Conservation (phyloP, 2,797 vertebrate species). For the Peromyscus aztecus region DNA sequence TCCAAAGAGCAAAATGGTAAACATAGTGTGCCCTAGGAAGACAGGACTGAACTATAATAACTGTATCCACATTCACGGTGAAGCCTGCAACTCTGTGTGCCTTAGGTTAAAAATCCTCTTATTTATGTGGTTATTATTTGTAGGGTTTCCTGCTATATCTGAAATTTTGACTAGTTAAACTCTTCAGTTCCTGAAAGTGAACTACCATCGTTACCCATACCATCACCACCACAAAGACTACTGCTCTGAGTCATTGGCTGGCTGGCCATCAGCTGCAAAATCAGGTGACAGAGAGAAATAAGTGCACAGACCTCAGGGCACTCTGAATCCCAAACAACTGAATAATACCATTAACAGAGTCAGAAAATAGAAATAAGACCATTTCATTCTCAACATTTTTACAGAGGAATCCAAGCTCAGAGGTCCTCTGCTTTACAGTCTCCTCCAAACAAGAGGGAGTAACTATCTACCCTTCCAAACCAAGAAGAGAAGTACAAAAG, state of each 20-base stretch:
- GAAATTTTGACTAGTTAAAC: background rate
- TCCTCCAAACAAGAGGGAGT: background rate
- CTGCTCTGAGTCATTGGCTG: background rate
- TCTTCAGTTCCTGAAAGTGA: background rate
- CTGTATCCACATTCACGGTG: background rate
- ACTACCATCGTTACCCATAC: rapidly evolving
- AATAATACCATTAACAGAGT: background rate
- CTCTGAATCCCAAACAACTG: background rate
- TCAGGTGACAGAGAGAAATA: background rate
- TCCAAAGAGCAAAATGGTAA: background rate
- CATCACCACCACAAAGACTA: background rate
- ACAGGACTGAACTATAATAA: background rate
- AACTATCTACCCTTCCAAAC: background rate
- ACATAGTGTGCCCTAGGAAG: background rate
- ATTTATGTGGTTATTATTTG: background rate
- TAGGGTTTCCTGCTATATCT: background rate
- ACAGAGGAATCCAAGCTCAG: slow-evolving; percentile 10
- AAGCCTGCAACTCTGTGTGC: background rate
- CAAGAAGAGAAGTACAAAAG: background rate
- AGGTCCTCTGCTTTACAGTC: background rate
- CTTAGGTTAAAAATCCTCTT: background rate
- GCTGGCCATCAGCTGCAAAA: background rate
- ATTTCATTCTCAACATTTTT: background rate
- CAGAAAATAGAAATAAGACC: background rate
- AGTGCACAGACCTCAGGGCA: background rate